These are phyloP conservation scores for Fratercula arctica DNA, from an alignment of 2,797 vertebrate species.

Conservation along the genomic window DNA sequence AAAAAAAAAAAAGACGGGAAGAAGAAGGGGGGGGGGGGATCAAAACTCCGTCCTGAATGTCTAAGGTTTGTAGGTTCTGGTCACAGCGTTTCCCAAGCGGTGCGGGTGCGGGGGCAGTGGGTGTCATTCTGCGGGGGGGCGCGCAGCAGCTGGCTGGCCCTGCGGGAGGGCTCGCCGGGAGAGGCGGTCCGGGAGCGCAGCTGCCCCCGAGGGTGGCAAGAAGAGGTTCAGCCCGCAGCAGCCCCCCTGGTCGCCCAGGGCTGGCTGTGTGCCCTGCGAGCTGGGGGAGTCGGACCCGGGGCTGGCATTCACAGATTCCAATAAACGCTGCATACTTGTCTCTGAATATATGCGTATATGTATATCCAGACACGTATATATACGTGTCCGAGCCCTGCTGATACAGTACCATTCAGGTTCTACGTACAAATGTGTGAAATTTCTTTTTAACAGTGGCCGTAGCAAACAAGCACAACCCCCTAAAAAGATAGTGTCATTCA, in stretches of 20 bases:
- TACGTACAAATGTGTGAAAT: background rate
- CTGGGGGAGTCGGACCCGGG: background rate
- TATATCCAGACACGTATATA: too few relatives aligned
- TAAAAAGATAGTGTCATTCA: background rate
- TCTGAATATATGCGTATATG: too few relatives aligned
- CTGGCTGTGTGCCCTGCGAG: background rate
- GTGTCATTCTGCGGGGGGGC: constrained; percentile 49
- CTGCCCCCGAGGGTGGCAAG: background rate
- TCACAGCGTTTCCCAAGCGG: constrained; percentile 21
- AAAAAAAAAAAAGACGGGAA: background rate
- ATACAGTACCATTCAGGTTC: background rate
- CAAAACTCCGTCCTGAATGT: background rate
- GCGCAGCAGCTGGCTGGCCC: background rate
- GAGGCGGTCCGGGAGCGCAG: background rate
- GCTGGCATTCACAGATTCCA: background rate
- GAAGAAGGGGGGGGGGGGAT: too few relatives aligned
- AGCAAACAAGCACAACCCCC: background rate
- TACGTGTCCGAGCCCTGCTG: too few relatives aligned
- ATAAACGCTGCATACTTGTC: background rate
- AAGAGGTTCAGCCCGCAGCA: background rate
- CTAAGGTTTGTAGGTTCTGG: constrained; percentile 41
- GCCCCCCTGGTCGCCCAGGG: background rate
- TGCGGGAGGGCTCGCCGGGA: background rate
- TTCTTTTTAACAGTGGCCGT: background rate
- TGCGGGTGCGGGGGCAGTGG: constrained; percentile 39